Conservation (phyloP, 2,888 invertebrate genomes). For the Pardosa pseudoannulata region DNA sequence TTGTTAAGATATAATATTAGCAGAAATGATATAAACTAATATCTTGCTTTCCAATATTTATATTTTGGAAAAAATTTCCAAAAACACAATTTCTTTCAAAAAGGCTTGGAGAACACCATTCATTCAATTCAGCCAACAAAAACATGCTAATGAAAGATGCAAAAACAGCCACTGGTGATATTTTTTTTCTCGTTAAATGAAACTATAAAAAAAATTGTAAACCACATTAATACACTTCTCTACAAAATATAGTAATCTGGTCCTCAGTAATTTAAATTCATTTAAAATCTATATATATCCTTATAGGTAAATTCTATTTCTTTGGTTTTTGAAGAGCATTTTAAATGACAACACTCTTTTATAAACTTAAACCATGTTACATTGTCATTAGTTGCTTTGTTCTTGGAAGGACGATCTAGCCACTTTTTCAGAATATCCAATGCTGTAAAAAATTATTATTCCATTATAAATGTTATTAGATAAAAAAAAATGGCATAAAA, state of each 20-base stretch:
- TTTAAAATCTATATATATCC: conserved; percentile 65
- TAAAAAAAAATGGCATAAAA: not conserved
- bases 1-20: no score
- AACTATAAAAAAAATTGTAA: not conserved
- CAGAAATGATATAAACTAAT: no score
- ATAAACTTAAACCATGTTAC: conserved; percentile 42
- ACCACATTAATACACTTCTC: not conserved
- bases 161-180: not conserved
- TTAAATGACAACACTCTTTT: conserved; percentile 46
- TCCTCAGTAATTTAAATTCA: not conserved
- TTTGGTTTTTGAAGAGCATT: conserved; percentile 51
- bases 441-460: conserved; percentile 20
- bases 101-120: no score
- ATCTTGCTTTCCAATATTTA: no score
- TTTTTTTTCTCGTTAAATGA: not conserved
- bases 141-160: not conserved
- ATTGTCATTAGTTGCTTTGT: conserved; percentile 30
- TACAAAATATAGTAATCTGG: conserved; percentile 1
- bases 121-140: no score
- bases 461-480: not conserved
- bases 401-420: conserved; percentile 60
- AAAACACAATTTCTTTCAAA: no score
- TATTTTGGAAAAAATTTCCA: no score
- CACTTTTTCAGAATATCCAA: conserved; percentile 55
- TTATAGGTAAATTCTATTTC: conserved; percentile 59